These are phyloP conservation scores for Cladopsammia gracilis DNA, from an alignment of 64 coral and sea anemone genomes.

Conservation along the genomic window DNA sequence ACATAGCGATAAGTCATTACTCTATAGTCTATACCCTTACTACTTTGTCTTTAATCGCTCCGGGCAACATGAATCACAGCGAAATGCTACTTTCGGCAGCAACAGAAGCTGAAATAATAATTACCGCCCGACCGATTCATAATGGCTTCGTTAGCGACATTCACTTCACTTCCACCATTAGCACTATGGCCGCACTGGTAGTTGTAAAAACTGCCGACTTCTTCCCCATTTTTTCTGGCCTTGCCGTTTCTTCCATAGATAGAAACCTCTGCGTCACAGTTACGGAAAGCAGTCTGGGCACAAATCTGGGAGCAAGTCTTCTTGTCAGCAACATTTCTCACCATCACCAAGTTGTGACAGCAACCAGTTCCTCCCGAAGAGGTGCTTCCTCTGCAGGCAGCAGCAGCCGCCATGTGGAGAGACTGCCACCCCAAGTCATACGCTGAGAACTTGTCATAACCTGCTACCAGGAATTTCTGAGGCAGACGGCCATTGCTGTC, in stretches of 20 bases:
- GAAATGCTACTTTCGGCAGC: slow-evolving; percentile 39
- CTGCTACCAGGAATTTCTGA: not conserved
- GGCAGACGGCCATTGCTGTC: not conserved
- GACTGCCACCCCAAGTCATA: slow-evolving; percentile 59
- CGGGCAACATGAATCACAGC: not conserved
- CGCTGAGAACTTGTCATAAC: not conserved
- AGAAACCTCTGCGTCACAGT: slow-evolving; percentile 52
- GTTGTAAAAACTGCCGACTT: slow-evolving; percentile 43
- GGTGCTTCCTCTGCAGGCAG: slow-evolving; percentile 64
- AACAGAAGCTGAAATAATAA: slow-evolving; percentile 57
- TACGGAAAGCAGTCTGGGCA: slow-evolving; percentile 9
- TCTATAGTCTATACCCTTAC: not conserved
- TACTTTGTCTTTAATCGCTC: not conserved
- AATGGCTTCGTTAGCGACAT: not conserved
- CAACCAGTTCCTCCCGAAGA: slow-evolving; percentile 48
- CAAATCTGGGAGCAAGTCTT: slow-evolving; percentile 46
- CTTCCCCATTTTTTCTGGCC: slow-evolving; percentile 21
- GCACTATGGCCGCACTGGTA: not conserved
- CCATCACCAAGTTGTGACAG: slow-evolving; percentile 46
- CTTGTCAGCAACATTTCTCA: slow-evolving; percentile 25
- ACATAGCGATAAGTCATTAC: too few relatives aligned
- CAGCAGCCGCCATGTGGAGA: slow-evolving; percentile 57
- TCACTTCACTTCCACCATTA: slow-evolving; percentile 43
- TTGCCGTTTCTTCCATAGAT: slow-evolving; percentile 39
- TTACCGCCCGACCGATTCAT: not conserved